phyloP scores from a whole-genome alignment of 2,113 vertebrate genomes.

The Nothoprocta perdicaria region DNA sequence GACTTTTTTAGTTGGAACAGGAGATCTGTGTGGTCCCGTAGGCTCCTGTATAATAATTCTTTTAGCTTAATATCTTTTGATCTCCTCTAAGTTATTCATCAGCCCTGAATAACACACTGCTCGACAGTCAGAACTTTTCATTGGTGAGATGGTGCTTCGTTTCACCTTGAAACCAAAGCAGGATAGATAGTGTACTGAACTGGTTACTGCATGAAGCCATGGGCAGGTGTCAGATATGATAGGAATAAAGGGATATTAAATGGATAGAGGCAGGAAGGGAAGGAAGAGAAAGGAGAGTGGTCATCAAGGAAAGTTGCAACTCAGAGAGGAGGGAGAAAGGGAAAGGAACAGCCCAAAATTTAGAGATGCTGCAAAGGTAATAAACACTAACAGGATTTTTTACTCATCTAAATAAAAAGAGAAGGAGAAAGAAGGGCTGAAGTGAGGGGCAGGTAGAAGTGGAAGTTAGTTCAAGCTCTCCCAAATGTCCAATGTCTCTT shows the following conservation, averaged over 20 bases:
- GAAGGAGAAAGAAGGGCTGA: neutral
- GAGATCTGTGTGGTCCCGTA: slow-evolving; percentile 84
- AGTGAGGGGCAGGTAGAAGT: neutral
- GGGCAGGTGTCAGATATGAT: slow-evolving; percentile 1
- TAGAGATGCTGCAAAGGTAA: neutral
- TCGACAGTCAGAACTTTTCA: slow-evolving; percentile 77
- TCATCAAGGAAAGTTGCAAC: neutral
- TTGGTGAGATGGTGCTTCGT: slow-evolving; percentile 69
- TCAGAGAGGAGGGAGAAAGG: neutral
- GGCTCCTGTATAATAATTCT: slow-evolving; percentile 82
- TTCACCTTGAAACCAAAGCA: slow-evolving; percentile 75
- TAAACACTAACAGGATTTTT: neutral
- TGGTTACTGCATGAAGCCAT: neutral
- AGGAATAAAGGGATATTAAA: slow-evolving; percentile 39
- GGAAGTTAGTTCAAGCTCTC: neutral
- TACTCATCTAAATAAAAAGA: neutral
- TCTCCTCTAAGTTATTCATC: slow-evolving; percentile 82
- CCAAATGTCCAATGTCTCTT: neutral
- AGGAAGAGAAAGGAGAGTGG: neutral
- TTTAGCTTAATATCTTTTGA: slow-evolving; percentile 84
- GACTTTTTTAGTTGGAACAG: slow-evolving; percentile 72
- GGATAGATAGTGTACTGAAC: neutral
- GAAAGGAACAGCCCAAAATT: neutral
- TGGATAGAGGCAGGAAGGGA: slow-evolving; percentile 27
- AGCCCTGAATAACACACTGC: slow-evolving; percentile 74